Evolutionary conservation across 1,140 invertebrate species (phyloP), one percentile per base, ranked within the genome.

Genomic region (Cyrtorhinus lividipennis): DNA sequence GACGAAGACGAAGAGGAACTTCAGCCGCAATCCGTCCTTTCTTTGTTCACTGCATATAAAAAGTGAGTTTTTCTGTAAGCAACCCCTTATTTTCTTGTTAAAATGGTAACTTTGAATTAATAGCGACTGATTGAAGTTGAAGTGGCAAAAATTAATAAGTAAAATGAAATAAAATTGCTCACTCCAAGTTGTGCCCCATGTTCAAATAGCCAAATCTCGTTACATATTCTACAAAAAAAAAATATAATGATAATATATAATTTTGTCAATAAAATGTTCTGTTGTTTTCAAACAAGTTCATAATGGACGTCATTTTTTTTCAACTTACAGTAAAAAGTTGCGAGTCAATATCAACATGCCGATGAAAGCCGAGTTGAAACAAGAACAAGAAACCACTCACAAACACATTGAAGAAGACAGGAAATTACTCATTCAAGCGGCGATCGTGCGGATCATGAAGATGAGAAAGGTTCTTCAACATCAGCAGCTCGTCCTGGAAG

Each of bases 381-480:
- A 94, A 66, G 96, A 99, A 77, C 92, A 95, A 74, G 95, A 98
- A 74, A 86, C 89, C 56, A 97, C 95, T 30, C 93, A 98, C 74
- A 96, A 97, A 75, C 90, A 97, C 76, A 96, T 99, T 71, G 96
- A 99, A 75, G 95, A 99, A 76, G 95, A 99, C 76, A 79, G 96
- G 60, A 98, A 98, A 75, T 81, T 97, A 68, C 80, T 98, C 56
- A 98, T 95, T 76, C 94, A 98, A 80, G 96, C 96, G 25, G 93
- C 95, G 38, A 98, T 99, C 74, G 95, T 98, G 15, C 83, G 96
- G 69, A 98, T 99, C 69, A 99, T 99, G 96, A 99, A 99, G 79
- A 98, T 96, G 82, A 80, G 96, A 22, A 98, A 98, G 76, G 82
- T 86, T 12, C 77, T 95, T 56, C 95, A 97, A 71, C 96, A 99